Base-by-base conservation (phyloP, 2,888 invertebrate genomes). In the Parapristionchus giblindavisi region DNA sequence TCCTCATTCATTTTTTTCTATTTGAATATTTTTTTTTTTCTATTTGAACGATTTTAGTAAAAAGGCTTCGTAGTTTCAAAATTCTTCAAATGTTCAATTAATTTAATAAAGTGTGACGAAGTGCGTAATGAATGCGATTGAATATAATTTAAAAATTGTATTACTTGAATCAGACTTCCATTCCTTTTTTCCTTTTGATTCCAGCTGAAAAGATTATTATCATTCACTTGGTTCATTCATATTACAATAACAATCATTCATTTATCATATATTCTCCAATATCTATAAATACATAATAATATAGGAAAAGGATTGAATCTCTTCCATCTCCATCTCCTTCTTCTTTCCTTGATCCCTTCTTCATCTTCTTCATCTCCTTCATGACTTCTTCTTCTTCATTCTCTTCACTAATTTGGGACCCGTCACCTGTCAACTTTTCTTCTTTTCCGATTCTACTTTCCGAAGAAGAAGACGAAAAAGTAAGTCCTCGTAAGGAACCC, bases 391-490 rank as follows among this genome's bases (percentile, higher is more conserved):
- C 51, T 38, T 14, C 52, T 68, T 27, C 68, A 32, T 34, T 6
- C 61, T 4, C 63, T 36, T 36, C 36, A 43, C 63, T 65, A 65
- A 65, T 65, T 65, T 65, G 63, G 63, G n/a, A n/a, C 63, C 63
- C 43, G 63, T 65, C 63, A 65, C 63, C 63, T 65, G 63, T 65
- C 63, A 65, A 32, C 56, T 3, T 0, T 40, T 68, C 38, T 36
- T 52, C 68, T 24, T 38, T 21, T 1, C 68, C 21, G 34, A 14
- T n/a, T 36, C 61, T 58, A 4, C 29, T 34, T 5, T 29, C 58
- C 17, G n/a, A 54, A 24, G 54, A 6, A 6, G 17, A 43, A 43
- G 43, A 8, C 43, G 11, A 17, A 43, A 14, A 54, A n/a, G n/a
- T 61, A 34, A 34, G 38, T 24, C 6, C 61, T 21, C 34, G 27